Percentiles rank a stretch among this genome's conserved stretches.
Evolutionary conservation across 2,797 vertebrate species (phyloP).

Genomic region (Dendrocincla tyrannina): DNA sequence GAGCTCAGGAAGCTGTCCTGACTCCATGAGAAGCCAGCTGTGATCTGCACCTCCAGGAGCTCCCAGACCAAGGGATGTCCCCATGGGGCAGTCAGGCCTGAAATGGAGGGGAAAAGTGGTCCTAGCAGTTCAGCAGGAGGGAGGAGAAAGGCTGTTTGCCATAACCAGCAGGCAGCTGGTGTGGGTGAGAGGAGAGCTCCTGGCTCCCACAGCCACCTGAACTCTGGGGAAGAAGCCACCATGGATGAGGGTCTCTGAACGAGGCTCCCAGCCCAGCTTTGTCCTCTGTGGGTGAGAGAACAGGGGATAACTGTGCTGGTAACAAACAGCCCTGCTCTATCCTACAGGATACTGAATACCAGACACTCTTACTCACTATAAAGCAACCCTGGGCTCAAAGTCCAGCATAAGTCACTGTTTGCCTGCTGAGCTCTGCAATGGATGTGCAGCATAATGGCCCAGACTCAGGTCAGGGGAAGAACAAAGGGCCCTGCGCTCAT

Average conservation of each 20-base stretch:
- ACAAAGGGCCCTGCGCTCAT: background rate
- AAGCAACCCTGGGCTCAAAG: background rate
- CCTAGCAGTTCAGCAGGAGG: background rate
- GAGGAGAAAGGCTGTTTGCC: background rate
- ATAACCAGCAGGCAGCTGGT: background rate
- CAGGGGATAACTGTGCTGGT: rapidly evolving
- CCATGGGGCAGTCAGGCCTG: background rate
- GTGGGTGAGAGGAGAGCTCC: rapidly evolving
- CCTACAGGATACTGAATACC: background rate
- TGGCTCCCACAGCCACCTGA: background rate
- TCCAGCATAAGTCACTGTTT: background rate
- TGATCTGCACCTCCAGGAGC: background rate
- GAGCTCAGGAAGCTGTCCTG: rapidly evolving
- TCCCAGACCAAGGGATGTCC: rapidly evolving
- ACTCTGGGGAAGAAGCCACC: background rate
- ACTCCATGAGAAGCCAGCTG: background rate
- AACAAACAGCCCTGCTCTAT: rapidly evolving
- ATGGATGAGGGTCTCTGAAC: rapidly evolving
- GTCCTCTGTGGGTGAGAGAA: background rate
- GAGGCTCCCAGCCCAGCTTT: background rate
- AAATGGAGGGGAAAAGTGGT: background rate
- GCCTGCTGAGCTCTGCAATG: background rate
- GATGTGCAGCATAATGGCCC: background rate
- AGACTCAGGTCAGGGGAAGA: background rate
- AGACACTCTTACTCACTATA: rapidly evolving